A percentile compares a stretch with the other conserved stretches of the same genome.
phyloP scores from a whole-genome alignment of 2,113 vertebrate genomes.

The Eudyptes chrysolophus region DNA sequence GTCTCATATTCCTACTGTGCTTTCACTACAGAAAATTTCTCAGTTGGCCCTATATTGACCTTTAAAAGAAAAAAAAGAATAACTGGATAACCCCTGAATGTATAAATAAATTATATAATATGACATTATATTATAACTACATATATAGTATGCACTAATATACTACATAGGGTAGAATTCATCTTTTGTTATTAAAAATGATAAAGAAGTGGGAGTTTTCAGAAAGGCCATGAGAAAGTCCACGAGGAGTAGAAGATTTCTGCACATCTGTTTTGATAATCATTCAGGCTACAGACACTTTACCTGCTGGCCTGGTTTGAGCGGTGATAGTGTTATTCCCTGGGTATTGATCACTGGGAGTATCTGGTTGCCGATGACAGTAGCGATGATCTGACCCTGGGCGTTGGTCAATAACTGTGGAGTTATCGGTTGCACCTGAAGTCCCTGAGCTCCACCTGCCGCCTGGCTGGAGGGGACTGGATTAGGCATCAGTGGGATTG shows the following conservation, averaged over 20 bases:
- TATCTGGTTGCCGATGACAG: slow-evolving; percentile 98
- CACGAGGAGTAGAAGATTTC: accelerated
- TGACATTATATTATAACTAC: neutral
- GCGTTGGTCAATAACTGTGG: slow-evolving; percentile 98
- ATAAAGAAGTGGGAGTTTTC: neutral
- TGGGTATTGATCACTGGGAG: slow-evolving; percentile 99
- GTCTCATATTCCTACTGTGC: neutral
- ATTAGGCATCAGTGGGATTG: slow-evolving; percentile 97
- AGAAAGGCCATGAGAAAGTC: neutral
- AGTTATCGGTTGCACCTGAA: slow-evolving; percentile 98
- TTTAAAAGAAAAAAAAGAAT: neutral
- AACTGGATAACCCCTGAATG: neutral
- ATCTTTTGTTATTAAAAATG: neutral
- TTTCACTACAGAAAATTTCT: neutral
- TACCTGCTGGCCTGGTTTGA: slow-evolving; percentile 99
- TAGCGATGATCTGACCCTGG: slow-evolving; percentile 99
- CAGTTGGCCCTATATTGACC: neutral
- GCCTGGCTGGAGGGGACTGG: slow-evolving; percentile 91
- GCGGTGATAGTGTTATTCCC: slow-evolving; percentile 97
- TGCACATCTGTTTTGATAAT: neutral
- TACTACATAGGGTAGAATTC: neutral
- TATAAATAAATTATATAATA: neutral
- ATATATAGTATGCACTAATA: neutral
- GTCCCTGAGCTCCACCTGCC: slow-evolving; percentile 86
- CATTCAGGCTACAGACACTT: neutral